A percentile compares a stretch with the other conserved stretches of the same genome.
Conservation (phyloP, 2,113 vertebrate genomes). For the Caretta caretta region DNA sequence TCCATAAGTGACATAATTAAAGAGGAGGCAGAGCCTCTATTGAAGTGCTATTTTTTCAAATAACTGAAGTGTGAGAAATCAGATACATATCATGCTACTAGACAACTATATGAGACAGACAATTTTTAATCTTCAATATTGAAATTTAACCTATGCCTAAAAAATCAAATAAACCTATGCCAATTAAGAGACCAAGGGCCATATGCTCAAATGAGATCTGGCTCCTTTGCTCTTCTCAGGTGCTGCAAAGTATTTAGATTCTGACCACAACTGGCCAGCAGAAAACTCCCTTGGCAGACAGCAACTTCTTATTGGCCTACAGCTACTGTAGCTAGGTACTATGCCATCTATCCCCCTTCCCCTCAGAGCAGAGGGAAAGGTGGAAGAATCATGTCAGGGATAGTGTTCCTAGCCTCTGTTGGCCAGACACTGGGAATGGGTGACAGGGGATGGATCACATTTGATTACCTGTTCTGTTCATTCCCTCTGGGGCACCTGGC, state of each 20-base stretch:
- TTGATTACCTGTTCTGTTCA: too few relatives aligned
- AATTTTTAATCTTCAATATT: neutral
- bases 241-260: neutral
- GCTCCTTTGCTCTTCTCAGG: neutral
- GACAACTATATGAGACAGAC: too few relatives aligned
- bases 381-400: neutral
- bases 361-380: neutral
- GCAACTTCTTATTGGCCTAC: neutral
- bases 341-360: neutral
- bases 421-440: too few relatives aligned
- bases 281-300: neutral
- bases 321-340: neutral
- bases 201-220: neutral
- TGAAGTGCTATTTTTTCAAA: slow-evolving; percentile 68
- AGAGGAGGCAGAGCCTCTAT: slow-evolving; percentile 44
- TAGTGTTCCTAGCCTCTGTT: too few relatives aligned
- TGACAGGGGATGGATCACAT: too few relatives aligned
- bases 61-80: slow-evolving; percentile 64
- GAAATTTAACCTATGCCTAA: neutral
- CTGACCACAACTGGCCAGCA: neutral
- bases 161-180: neutral
- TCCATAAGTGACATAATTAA: slow-evolving; percentile 31
- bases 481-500: neutral
- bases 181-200: too few relatives aligned
- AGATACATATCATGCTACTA: slow-evolving; percentile 74